Conservation (phyloP, 2,888 invertebrate genomes). For the Elgonia sp. region DNA sequence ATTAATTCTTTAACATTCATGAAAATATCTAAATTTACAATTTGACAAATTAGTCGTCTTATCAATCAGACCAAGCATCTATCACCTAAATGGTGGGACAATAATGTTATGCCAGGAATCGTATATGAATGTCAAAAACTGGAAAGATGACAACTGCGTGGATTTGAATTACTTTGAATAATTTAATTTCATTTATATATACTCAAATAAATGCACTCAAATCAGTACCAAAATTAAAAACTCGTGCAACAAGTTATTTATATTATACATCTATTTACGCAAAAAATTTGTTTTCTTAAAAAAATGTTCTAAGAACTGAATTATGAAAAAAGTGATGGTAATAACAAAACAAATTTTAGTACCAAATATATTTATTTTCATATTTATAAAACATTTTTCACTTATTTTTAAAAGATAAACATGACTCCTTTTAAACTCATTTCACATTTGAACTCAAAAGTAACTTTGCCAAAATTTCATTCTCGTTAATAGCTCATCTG, state of each 20-base stretch:
- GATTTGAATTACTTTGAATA: conserved; percentile 7
- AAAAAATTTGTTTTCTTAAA: too few species aligned
- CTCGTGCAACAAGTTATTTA: too few species aligned
- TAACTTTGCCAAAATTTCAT: conserved; percentile 46
- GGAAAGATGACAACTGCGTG: conserved; percentile 54
- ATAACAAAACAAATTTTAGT: too few species aligned
- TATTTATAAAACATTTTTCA: too few species aligned
- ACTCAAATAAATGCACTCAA: background rate
- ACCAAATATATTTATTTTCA: too few species aligned
- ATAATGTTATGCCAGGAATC: conserved; percentile 40
- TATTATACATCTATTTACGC: too few species aligned
- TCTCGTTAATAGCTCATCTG: conserved; percentile 60
- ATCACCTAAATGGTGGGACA: background rate
- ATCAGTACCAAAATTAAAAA: background rate
- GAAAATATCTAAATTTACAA: conserved; percentile 30
- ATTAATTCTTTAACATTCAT: background rate
- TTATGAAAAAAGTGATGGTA: too few species aligned
- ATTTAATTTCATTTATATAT: background rate
- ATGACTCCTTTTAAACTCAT: conserved; percentile 12
- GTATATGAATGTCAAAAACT: conserved; percentile 39
- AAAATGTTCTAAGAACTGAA: too few species aligned
- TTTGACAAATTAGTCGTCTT: conserved; percentile 38
- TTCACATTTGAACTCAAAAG: conserved; percentile 4
- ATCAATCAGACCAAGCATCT: conserved; percentile 36
- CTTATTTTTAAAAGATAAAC: too few species aligned